Evolutionary conservation across 2,113 vertebrate genomes (phyloP).

Genomic region (Dromaius novaehollandiae): DNA sequence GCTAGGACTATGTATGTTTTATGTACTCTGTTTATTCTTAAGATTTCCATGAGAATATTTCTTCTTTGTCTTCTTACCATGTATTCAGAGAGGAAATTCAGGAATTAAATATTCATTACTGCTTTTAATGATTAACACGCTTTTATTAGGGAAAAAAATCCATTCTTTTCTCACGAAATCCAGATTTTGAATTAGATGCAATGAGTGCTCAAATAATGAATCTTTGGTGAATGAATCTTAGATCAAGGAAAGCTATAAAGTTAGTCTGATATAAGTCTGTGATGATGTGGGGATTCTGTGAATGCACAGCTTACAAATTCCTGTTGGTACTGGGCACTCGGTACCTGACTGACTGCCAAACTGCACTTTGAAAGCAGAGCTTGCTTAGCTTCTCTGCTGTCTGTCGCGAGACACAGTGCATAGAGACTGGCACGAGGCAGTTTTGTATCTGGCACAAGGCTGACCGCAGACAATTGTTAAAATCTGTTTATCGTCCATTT

Average conservation of each 20-base stretch:
- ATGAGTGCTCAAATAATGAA: background rate
- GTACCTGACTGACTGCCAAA: background rate
- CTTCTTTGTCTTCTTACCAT: background rate
- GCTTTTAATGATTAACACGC: background rate
- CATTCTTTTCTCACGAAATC: background rate
- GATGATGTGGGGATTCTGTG: background rate
- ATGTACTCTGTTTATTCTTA: background rate
- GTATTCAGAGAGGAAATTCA: background rate
- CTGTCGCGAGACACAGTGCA: background rate
- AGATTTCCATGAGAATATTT: background rate
- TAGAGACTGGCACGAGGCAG: background rate
- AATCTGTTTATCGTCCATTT: background rate
- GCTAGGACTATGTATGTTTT: background rate
- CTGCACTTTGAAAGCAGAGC: background rate
- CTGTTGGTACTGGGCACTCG: background rate
- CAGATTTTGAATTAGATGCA: slow-evolving; percentile 4
- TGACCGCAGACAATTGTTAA: background rate
- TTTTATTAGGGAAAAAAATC: background rate
- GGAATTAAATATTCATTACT: background rate
- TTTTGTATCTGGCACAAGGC: background rate
- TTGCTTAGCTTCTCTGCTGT: background rate
- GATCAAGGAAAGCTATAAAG: background rate
- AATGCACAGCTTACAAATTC: background rate
- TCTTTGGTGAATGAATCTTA: background rate
- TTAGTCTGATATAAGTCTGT: background rate